phyloP scores from a whole-genome alignment of 2,113 vertebrate genomes.

The Neodon shergylaensis region DNA sequence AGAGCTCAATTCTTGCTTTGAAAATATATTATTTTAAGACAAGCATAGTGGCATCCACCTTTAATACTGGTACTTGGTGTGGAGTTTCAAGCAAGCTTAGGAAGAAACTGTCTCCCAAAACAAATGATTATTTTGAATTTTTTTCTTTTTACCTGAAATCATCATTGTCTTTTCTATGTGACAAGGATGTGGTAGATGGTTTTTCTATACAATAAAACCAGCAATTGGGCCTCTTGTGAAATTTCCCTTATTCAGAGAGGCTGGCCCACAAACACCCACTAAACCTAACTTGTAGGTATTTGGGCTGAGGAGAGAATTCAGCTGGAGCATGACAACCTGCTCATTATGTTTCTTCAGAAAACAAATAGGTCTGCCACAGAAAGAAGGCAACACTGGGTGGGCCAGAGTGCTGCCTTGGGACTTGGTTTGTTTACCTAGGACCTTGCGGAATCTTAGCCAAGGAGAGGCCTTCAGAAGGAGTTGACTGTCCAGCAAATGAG shows the following conservation, averaged over 20 bases:
- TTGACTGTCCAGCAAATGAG: not conserved
- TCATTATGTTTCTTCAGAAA: not conserved
- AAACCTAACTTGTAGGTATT: not conserved
- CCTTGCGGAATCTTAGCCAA: not conserved
- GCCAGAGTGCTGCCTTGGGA: no score
- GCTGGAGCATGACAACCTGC: not conserved
- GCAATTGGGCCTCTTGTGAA: not conserved
- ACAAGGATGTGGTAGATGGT: no score
- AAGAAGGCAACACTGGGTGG: not conserved
- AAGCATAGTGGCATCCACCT: no score
- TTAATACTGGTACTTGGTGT: not conserved
- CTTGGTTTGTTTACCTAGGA: not conserved
- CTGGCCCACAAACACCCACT: not conserved
- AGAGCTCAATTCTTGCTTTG: slow-evolving; percentile 12
- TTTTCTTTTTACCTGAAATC: not conserved
- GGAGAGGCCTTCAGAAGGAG: not conserved
- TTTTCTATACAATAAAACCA: accelerated
- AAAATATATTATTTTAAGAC: not conserved
- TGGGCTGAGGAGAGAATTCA: not conserved
- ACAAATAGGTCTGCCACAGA: not conserved
- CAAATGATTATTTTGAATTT: not conserved
- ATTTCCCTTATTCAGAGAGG: not conserved
- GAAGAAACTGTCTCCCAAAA: not conserved
- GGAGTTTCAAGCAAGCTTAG: not conserved
- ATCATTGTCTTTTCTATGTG: not conserved